A percentile compares a stretch with the other conserved stretches of the same genome.
Evolutionary conservation across 1,140 invertebrate species (phyloP).

Genomic region (Metopolophium dirhodum): DNA sequence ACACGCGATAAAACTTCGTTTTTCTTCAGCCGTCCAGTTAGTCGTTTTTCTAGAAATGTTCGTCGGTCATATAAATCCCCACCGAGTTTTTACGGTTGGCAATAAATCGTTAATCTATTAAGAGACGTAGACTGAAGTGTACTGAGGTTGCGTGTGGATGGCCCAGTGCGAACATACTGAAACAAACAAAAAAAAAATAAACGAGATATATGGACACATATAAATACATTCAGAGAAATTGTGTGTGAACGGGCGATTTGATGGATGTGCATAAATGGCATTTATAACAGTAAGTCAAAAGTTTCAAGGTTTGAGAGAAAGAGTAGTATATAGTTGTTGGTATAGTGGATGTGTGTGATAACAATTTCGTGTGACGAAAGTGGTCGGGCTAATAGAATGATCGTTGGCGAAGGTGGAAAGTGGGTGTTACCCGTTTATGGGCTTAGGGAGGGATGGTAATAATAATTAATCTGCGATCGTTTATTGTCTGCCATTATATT

Average conservation of each 20-base stretch:
- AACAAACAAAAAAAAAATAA: background rate
- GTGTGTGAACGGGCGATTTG: background rate
- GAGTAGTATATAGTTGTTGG: background rate
- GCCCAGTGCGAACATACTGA: background rate
- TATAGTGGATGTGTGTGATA: background rate
- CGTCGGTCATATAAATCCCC: background rate
- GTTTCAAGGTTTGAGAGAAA: background rate
- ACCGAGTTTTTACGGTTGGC: background rate
- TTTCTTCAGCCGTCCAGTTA: background rate
- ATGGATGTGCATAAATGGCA: background rate
- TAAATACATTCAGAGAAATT: background rate
- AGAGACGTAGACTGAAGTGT: background rate
- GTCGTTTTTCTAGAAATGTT: background rate
- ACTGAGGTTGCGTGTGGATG: background rate
- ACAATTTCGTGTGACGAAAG: background rate
- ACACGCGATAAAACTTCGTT: slow-evolving; percentile 1
- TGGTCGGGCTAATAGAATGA: background rate
- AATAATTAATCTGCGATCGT: background rate
- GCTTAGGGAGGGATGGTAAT: background rate
- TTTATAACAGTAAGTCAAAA: background rate
- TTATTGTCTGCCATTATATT: background rate
- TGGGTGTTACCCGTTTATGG: background rate
- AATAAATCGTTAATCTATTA: slow-evolving; percentile 52
- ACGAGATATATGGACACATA: background rate
- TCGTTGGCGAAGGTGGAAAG: background rate